phyloP scores from a whole-genome alignment of 2,888 invertebrate genomes.

The Antheraea assamensis region DNA sequence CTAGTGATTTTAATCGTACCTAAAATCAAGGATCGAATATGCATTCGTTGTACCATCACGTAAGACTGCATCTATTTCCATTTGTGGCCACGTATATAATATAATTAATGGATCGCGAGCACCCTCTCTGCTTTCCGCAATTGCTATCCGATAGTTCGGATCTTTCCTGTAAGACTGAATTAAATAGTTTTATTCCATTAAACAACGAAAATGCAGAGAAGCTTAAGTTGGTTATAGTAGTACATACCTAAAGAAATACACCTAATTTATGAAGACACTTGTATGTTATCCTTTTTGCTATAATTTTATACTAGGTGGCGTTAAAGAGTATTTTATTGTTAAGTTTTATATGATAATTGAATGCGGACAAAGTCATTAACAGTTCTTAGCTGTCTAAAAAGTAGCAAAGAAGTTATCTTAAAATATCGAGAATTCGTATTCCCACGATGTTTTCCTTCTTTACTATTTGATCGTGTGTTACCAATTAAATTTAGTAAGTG shows the following conservation, averaged over 20 bases:
- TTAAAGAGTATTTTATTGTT: too few relatives aligned
- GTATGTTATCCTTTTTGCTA: too few relatives aligned
- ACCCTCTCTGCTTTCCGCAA: constrained; percentile 86
- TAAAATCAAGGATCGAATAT: constrained; percentile 89
- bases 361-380: too few relatives aligned
- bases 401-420: background rate
- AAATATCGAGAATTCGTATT: background rate
- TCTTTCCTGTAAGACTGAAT: constrained; percentile 65
- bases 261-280: too few relatives aligned
- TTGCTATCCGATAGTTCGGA: constrained; percentile 85
- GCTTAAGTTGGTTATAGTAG: too few relatives aligned
- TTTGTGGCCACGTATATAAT: constrained; percentile 91
- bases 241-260: too few relatives aligned
- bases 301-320: too few relatives aligned
- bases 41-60: constrained; percentile 87
- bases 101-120: constrained; percentile 87
- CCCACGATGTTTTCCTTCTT: too few relatives aligned
- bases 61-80: constrained; percentile 88
- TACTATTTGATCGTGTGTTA: too few relatives aligned
- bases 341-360: too few relatives aligned
- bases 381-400: background rate
- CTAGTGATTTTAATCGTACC: constrained; percentile 63
- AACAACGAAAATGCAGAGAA: too few relatives aligned
- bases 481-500: too few relatives aligned
- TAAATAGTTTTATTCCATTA: background rate